Evolutionary conservation across 2,888 invertebrate genomes (phyloP), one percentile per base, ranked within the genome.

Genomic region (Andrena camellia): DNA sequence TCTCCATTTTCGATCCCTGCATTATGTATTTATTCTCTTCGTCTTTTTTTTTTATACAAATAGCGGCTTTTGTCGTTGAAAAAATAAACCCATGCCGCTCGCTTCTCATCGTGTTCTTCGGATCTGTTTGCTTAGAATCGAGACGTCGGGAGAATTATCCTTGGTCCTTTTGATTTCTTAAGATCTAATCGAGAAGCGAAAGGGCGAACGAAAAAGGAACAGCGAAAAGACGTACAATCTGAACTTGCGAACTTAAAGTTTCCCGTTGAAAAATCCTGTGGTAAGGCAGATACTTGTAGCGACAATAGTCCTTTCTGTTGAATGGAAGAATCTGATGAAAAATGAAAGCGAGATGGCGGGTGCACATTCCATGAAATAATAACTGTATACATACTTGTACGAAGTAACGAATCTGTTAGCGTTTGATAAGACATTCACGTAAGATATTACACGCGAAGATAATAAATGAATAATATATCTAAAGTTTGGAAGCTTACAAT

Each of bases 341-440:
- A 54, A 71, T 69, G 67, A 76, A 89, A 87, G 83, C 83, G 85
- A 89, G 79, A 82, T 48, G 82, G 77, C 80, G 83, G 76, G 85
- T 85, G 87, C 86, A 93, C 93, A 93, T 93, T 93, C 93, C 93
- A 92, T 86, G 84, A 88, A 83, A 60, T 60, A 90, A 90, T 86
- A 70, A 85, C 77, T 86, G n/a, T n/a, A 86, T 83, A 81, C 81
- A 80, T 83, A 79, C 68, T 78, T 86, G 85, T 86, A 86, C 85
- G 83, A 84, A 81, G 71, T 87, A 85, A 86, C 87, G 48, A 91
- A 90, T 85, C 90, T 86, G 89, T 92, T 92, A 92, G 92, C 90
- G 89, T 91, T 92, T 91, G 92, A 90, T 90, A 87, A 90, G 81
- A 81, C 84, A 81, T 84, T 79, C 76, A 81, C 81, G 81, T 73